Conservation (phyloP, 2,113 vertebrate species). For the Benitochromis conjunctus region DNA sequence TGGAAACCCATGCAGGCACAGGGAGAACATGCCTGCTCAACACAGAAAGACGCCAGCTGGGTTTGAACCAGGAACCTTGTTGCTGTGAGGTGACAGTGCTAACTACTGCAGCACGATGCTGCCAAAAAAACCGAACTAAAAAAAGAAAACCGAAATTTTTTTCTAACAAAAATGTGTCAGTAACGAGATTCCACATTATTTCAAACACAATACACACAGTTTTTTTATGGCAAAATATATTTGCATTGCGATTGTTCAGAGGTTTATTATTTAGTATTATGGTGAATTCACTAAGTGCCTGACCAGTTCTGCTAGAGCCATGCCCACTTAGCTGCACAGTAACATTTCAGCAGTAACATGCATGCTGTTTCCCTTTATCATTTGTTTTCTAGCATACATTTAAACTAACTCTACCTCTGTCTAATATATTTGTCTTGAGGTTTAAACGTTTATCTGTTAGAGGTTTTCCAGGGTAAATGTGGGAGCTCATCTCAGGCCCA, state of each 20-base stretch:
- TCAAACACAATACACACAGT: neutral
- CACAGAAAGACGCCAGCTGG: neutral
- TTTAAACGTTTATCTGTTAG: neutral
- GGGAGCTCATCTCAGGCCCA: neutral
- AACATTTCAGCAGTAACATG: neutral
- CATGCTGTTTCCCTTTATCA: neutral
- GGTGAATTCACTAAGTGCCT: neutral
- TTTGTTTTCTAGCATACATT: neutral
- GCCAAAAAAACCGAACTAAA: neutral
- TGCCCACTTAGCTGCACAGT: neutral
- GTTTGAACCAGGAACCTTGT: neutral
- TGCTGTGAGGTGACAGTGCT: neutral
- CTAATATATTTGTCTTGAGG: neutral
- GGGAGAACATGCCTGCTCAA: neutral
- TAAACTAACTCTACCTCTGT: neutral
- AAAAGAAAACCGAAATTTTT: rapidly evolving
- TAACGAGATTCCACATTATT: neutral
- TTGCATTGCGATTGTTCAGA: neutral
- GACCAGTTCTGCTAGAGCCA: neutral
- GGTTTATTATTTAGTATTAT: neutral
- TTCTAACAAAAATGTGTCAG: neutral
- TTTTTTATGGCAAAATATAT: neutral
- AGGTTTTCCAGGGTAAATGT: slow-evolving; percentile 9
- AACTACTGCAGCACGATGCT: neutral
- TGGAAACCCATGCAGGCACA: neutral